Evolutionary conservation across 1,140 invertebrate genomes (phyloP).

Genomic region (Asbolus verrucosus): DNA sequence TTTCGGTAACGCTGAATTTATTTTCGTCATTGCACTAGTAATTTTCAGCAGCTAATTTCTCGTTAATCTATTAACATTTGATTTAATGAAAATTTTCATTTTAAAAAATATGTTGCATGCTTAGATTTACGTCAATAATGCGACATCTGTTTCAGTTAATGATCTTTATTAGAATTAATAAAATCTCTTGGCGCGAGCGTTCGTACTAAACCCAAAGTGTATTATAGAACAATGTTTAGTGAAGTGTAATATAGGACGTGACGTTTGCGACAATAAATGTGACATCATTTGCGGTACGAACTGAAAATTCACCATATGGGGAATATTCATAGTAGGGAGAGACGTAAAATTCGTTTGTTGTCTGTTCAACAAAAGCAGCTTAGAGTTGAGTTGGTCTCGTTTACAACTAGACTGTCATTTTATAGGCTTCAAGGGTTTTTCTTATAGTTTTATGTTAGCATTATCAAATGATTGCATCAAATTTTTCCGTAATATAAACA

Average conservation of each 20-base stretch:
- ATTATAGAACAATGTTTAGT: conserved; percentile 8
- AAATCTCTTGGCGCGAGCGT: too few species aligned
- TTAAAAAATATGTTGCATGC: too few species aligned
- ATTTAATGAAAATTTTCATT: too few species aligned
- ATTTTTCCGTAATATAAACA: neutral
- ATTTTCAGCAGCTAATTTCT: too few species aligned
- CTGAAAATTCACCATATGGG: neutral
- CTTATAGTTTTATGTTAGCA: neutral
- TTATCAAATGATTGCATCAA: neutral
- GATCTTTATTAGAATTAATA: too few species aligned
- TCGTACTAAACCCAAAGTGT: neutral
- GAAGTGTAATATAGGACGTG: neutral
- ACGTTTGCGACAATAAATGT: conserved; percentile 9
- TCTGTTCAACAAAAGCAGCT: conserved; percentile 1
- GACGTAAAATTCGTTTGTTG: neutral
- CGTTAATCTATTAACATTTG: too few species aligned
- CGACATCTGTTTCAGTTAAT: too few species aligned
- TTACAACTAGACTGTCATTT: neutral
- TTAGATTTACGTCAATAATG: too few species aligned
- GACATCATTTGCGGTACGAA: conserved; percentile 19
- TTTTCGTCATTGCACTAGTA: too few species aligned
- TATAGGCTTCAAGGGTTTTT: neutral
- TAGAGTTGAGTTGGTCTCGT: neutral
- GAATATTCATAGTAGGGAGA: neutral
- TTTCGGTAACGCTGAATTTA: too few species aligned